These are phyloP conservation scores for human DNA, from an alignment of 2,113 vertebrate species.

Conservation along the genomic window GRCh38 chr19:46803501-46804000, in stretches of 20 bases:
- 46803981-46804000: background rate
- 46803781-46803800: background rate
- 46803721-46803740: background rate
- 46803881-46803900: background rate
- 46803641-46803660: fast-evolving
- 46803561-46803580: background rate
- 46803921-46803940: background rate
- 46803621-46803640: background rate
- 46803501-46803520: background rate
- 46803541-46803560: background rate
- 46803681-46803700: background rate
- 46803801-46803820: background rate
- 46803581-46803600: background rate
- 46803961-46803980: background rate
- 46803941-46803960: background rate
- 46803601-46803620: fast-evolving
- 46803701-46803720: fast-evolving
- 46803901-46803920: background rate
- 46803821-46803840: background rate
- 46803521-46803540: background rate
- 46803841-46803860: background rate
- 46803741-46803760: background rate
- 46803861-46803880: background rate
- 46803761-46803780: background rate
- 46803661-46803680: background rate